These are phyloP conservation scores for Mactromeris polynyma DNA, from an alignment of 2,888 invertebrate genomes.

Conservation along the genomic window DNA sequence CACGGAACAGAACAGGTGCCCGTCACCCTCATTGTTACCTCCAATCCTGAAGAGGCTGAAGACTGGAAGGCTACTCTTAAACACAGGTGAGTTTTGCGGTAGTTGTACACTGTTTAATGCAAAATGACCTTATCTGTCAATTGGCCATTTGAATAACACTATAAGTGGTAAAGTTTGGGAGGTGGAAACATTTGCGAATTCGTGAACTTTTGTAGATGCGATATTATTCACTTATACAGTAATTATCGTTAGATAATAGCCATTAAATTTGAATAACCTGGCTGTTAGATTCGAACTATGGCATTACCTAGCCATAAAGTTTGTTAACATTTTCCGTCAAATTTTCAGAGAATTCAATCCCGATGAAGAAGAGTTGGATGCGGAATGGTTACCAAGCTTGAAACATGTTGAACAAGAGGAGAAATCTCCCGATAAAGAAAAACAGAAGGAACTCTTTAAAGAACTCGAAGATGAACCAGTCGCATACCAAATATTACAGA, in stretches of 20 bases:
- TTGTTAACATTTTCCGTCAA: neutral
- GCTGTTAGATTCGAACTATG: too few relatives aligned
- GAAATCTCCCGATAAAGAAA: slow-evolving; percentile 59
- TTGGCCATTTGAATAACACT: too few relatives aligned
- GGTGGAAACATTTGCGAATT: too few relatives aligned
- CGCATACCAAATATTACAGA: slow-evolving; percentile 72
- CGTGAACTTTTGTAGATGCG: too few relatives aligned
- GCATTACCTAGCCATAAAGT: too few relatives aligned
- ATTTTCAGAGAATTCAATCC: slow-evolving; percentile 69
- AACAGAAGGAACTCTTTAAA: slow-evolving; percentile 61
- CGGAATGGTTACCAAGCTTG: slow-evolving; percentile 67
- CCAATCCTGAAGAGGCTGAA: slow-evolving; percentile 85
- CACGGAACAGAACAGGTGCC: slow-evolving; percentile 85
- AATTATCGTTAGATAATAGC: too few relatives aligned
- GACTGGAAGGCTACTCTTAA: slow-evolving; percentile 86
- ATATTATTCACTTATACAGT: too few relatives aligned
- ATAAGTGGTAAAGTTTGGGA: too few relatives aligned
- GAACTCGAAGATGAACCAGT: slow-evolving; percentile 70
- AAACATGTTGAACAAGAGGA: slow-evolving; percentile 74
- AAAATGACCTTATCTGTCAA: too few relatives aligned
- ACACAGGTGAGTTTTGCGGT: slow-evolving; percentile 85
- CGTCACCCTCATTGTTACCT: slow-evolving; percentile 86
- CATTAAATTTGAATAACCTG: too few relatives aligned
- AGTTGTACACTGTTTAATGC: too few relatives aligned
- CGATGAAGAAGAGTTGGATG: slow-evolving; percentile 64